A percentile compares a stretch with the other conserved stretches of the same genome.
phyloP scores from a whole-genome alignment of 2,113 vertebrate genomes.

The Ceuthmochares aereus region DNA sequence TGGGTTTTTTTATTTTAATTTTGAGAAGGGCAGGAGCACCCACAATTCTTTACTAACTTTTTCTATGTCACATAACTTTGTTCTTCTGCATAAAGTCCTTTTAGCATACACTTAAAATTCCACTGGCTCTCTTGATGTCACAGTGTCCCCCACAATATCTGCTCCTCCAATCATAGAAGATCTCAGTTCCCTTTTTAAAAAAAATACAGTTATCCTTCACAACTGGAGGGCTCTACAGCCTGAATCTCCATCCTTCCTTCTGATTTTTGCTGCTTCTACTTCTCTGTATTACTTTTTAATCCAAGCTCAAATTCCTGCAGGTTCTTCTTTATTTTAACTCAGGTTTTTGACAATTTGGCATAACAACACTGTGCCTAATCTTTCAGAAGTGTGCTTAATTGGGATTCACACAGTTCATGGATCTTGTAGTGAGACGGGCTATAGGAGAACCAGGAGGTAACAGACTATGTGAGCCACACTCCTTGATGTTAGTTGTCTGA shows the following conservation, averaged over 20 bases:
- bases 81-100: not conserved
- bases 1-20: not conserved
- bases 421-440: not conserved
- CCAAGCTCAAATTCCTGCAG: not conserved
- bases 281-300: not conserved
- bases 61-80: not conserved
- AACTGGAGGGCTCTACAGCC: not conserved
- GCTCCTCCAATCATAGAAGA: fast-evolving
- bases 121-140: not conserved
- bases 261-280: not conserved
- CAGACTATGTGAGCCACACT: not conserved
- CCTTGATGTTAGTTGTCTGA: not conserved
- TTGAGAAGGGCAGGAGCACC: not conserved
- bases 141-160: not conserved
- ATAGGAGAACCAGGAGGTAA: not conserved
- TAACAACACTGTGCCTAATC: not conserved
- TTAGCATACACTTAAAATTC: not conserved
- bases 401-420: not conserved
- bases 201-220: not conserved
- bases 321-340: not conserved
- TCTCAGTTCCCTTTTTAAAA: not conserved
- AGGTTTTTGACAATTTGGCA: not conserved
- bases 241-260: not conserved
- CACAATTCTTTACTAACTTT: not conserved
- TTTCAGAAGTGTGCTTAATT: not conserved